These are phyloP conservation scores for Leptopilina syphax DNA, from an alignment of 2,888 invertebrate genomes.

Conservation along the genomic window DNA sequence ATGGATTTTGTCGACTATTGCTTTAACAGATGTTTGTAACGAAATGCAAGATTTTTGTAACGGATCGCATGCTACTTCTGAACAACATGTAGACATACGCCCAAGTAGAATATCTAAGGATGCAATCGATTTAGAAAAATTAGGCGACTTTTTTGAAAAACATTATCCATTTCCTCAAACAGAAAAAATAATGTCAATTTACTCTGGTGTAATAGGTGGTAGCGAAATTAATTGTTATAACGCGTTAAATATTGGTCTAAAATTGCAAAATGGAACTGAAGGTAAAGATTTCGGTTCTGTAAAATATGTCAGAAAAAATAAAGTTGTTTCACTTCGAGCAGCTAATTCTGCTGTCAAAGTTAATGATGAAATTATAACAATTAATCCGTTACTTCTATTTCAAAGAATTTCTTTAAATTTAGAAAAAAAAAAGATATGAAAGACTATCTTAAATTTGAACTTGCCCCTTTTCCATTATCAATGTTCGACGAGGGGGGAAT, in stretches of 20 bases:
- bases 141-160: too few relatives aligned
- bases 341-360: constrained; percentile 54
- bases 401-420: constrained; percentile 66
- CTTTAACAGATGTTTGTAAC: too few relatives aligned
- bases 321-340: not conserved
- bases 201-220: constrained; percentile 54
- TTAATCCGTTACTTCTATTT: not conserved
- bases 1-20: constrained; percentile 58
- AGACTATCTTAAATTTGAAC: constrained; percentile 56
- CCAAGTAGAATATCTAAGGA: too few relatives aligned
- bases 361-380: too few relatives aligned
- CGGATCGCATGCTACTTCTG: too few relatives aligned
- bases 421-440: constrained; percentile 59
- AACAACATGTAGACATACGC: too few relatives aligned
- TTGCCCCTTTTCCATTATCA: constrained; percentile 49
- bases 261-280: not conserved
- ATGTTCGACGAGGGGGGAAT: constrained; percentile 56
- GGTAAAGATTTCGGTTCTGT: not conserved
- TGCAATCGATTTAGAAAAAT: too few relatives aligned
- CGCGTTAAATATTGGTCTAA: constrained; percentile 12
- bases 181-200: constrained; percentile 54
- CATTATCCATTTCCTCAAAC: constrained; percentile 58
- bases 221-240: constrained; percentile 37
- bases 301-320: not conserved
- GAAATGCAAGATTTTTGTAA: too few relatives aligned